Evolutionary conservation across 2,113 vertebrate genomes (phyloP).

Genomic region (Numida meleagris): DNA sequence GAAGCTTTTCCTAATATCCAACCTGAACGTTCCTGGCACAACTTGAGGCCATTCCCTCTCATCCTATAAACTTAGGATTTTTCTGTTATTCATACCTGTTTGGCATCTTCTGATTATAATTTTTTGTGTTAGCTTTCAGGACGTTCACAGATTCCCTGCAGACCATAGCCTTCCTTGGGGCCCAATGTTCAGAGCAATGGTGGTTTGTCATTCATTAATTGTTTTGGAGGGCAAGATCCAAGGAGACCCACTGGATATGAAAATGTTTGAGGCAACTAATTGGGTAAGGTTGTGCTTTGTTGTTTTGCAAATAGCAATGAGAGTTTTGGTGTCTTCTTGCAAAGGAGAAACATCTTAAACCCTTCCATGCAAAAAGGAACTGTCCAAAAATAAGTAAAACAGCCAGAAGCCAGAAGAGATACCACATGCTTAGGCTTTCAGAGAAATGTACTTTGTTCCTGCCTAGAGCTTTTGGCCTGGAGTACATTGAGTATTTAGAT

Average conservation of each 20-base stretch:
- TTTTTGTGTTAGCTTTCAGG: conserved; percentile 60
- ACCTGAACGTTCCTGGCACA: too few species aligned
- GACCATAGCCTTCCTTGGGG: conserved; percentile 60
- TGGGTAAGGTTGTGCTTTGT: conserved; percentile 64
- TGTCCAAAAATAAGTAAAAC: not conserved
- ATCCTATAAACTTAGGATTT: not conserved
- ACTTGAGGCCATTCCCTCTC: too few species aligned
- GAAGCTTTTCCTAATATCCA: too few species aligned
- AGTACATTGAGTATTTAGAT: not conserved
- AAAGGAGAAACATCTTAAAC: not conserved
- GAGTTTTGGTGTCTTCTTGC: not conserved
- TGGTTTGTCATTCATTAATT: conserved; percentile 71
- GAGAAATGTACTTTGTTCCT: not conserved
- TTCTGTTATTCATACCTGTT: not conserved
- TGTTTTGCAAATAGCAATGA: not conserved
- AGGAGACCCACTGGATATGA: conserved; percentile 75
- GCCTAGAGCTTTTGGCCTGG: not conserved
- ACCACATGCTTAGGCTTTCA: not conserved
- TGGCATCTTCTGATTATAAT: not conserved
- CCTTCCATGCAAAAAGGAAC: not conserved
- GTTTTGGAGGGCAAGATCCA: conserved; percentile 69
- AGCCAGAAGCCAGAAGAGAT: not conserved
- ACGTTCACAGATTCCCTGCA: conserved; percentile 24
- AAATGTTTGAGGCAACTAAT: conserved; percentile 75
- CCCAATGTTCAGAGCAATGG: conserved; percentile 57